Conservation (phyloP, 2,797 vertebrate species). For the Micrastur ruficollis region DNA sequence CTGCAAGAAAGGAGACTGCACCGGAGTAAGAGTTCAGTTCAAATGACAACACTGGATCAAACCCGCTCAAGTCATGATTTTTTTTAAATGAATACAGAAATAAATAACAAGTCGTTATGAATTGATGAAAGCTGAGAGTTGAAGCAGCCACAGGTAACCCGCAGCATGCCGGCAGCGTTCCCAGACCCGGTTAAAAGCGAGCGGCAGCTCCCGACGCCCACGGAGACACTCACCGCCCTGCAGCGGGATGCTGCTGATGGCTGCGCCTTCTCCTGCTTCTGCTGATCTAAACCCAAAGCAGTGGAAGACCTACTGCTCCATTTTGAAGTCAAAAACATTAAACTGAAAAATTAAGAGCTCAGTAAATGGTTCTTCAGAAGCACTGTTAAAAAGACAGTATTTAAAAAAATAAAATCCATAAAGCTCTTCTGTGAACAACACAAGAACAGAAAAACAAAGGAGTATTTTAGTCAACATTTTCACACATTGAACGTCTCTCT, state of each 20-base stretch:
- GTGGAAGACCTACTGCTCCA: background rate
- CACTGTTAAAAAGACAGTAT: background rate
- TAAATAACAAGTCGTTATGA: rapidly evolving
- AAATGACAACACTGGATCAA: background rate
- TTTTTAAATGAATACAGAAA: background rate
- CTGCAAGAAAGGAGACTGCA: background rate
- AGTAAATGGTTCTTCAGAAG: background rate
- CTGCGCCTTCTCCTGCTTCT: background rate
- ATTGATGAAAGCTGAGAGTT: rapidly evolving
- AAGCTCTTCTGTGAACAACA: background rate
- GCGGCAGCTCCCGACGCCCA: rapidly evolving
- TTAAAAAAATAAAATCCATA: background rate
- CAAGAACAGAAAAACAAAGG: background rate
- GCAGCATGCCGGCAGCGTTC: rapidly evolving
- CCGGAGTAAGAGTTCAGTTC: background rate
- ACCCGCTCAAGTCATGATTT: background rate
- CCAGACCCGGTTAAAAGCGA: rapidly evolving
- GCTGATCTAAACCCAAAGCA: background rate
- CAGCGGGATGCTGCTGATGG: rapidly evolving
- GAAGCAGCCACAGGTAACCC: background rate
- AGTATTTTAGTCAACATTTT: background rate
- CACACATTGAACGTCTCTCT: background rate
- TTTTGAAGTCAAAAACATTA: background rate
- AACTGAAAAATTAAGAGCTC: background rate
- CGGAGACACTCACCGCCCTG: rapidly evolving